Evolutionary conservation across 1,140 invertebrate species (phyloP).

Genomic region (Aphidius ervi): DNA sequence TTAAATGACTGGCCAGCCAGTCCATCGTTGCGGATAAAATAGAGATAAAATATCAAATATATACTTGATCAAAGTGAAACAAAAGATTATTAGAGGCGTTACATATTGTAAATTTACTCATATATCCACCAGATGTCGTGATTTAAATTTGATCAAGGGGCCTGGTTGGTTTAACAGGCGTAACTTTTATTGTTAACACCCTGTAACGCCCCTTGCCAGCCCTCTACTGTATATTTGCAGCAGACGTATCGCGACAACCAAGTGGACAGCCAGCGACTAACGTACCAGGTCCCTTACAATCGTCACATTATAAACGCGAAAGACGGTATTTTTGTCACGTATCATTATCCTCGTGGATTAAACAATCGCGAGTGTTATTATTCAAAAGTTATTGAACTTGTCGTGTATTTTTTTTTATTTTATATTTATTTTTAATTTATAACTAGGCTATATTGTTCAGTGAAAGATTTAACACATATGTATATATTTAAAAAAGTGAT

Average conservation of each 20-base stretch:
- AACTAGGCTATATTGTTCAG: too few species aligned
- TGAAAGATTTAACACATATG: too few species aligned
- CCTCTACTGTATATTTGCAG: conserved; percentile 39
- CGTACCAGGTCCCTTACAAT: conserved; percentile 41
- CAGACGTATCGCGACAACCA: conserved; percentile 51
- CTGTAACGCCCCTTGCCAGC: conserved; percentile 45
- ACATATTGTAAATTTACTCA: conserved; percentile 18
- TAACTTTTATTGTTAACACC: conserved; percentile 28
- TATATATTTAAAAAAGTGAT: too few species aligned
- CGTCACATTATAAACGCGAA: conserved; percentile 26
- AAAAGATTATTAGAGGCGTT: conserved; percentile 21
- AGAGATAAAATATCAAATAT: conserved; percentile 7
- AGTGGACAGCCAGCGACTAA: conserved; percentile 47
- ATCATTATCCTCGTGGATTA: too few species aligned
- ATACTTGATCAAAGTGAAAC: conserved; percentile 9
- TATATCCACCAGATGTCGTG: conserved; percentile 25
- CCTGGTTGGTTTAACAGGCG: conserved; percentile 26
- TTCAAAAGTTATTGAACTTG: too few species aligned
- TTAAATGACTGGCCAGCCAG: background rate
- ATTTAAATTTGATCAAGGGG: conserved; percentile 17
- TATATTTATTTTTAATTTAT: too few species aligned
- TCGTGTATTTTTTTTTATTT: too few species aligned
- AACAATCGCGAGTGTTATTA: too few species aligned
- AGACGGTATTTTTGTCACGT: background rate
- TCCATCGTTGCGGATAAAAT: conserved; percentile 2